Evolutionary conservation across 2,888 invertebrate species (phyloP).

Genomic region (Netelia virgata): DNA sequence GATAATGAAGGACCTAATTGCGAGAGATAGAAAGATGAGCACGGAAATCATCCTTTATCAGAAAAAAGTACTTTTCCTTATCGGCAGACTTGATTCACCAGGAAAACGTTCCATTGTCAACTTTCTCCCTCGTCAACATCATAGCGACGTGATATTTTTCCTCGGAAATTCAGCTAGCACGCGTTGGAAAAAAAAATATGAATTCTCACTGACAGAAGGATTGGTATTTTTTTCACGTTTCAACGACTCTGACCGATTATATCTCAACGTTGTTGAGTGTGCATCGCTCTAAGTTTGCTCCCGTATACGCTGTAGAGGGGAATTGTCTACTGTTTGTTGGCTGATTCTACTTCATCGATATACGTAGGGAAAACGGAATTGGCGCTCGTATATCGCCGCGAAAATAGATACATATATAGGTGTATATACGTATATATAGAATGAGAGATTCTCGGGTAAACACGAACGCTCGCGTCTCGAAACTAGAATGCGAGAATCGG

Average conservation of each 20-base stretch:
- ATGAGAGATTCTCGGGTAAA: constrained; percentile 19
- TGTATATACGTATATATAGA: not conserved
- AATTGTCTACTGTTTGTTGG: constrained; percentile 17
- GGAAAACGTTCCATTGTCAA: not conserved
- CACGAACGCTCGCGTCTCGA: constrained; percentile 19
- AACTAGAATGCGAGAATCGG: constrained; percentile 33
- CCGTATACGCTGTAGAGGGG: not conserved
- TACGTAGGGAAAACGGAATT: constrained; percentile 19
- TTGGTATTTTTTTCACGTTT: constrained; percentile 22
- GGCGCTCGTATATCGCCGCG: not conserved
- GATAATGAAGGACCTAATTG: constrained; percentile 61
- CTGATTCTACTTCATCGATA: constrained; percentile 36
- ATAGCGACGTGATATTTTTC: no score
- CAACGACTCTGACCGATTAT: constrained; percentile 30
- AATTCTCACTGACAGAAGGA: no score
- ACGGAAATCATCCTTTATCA: not conserved
- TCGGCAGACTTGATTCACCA: not conserved
- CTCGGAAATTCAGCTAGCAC: no score
- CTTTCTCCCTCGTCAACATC: not conserved
- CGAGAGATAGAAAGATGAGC: constrained; percentile 23
- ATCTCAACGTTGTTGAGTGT: constrained; percentile 16
- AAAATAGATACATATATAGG: constrained; percentile 4
- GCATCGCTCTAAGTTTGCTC: constrained; percentile 18
- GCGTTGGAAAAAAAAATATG: no score
- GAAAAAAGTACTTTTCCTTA: not conserved